Evolutionary conservation across 2,797 vertebrate genomes (phyloP), one percentile per base, ranked within the genome.

Genomic region (Diglossa cyanea): DNA sequence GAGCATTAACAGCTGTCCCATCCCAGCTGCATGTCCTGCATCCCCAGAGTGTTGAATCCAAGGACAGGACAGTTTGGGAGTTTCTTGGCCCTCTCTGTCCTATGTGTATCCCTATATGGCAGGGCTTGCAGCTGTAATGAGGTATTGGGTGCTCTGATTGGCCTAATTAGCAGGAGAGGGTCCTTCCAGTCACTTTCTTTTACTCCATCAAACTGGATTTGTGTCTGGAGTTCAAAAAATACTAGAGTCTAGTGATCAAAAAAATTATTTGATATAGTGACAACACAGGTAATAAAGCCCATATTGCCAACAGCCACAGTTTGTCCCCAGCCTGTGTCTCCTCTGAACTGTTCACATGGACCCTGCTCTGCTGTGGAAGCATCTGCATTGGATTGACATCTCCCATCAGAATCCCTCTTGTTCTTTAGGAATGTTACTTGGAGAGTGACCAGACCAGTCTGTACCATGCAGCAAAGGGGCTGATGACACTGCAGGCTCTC

Each of bases 391-490:
- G 31, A 47, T 23, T 1, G 1, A 18, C 28, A 35, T 16, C 35
- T 72, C 33, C 53, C 54, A 42, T 55, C 0, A 1, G 15, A 91
- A 83, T 85, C n/a, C 17, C 74, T 48, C 39, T 65, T 81, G 12
- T 95, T 76, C 42, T 39, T 20, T 80, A 99, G 99, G 99, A 99
- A n/a, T 99, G 99, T 95, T 99, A 99, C 96, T 94, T 99, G 96
- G 99, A 99, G 96, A 99, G 98, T 3, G 99, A 99, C 97, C 99
- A 99, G 98, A 99, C 99, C 1, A 99, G 99, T 77, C 98, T 99
- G 94, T 99, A 99, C 97, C 99, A 99, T 4, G 99, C 99, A 1
- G 99, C 99, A 44, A 99, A 99, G 97, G 99, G 99, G 51, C 98
- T 99, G 91, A 99, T 99, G 98, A 99, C 99, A 0, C 95, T 99